These are phyloP conservation scores for Dynastes tityus DNA, from an alignment of 2,888 invertebrate species.

Conservation along the genomic window DNA sequence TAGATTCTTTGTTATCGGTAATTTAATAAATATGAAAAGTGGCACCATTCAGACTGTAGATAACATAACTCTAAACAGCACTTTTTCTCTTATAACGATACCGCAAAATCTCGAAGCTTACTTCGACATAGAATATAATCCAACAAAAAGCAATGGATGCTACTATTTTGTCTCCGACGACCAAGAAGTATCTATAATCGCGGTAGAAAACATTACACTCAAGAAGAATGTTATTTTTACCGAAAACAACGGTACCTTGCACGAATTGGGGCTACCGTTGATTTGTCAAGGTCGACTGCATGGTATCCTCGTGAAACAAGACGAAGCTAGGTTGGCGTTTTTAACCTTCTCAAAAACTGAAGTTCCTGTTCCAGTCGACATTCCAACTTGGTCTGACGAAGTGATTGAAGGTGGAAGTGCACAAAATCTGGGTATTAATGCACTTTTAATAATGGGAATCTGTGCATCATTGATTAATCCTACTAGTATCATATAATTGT, in stretches of 20 bases:
- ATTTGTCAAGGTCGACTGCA: conserved; percentile 53
- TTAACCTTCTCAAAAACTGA: conserved; percentile 23
- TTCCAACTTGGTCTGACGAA: neutral
- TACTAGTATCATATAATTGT: neutral
- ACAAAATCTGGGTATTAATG: neutral
- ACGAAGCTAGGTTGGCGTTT: conserved; percentile 42
- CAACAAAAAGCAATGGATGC: neutral
- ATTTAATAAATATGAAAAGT: conserved; percentile 38
- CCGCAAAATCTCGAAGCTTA: neutral
- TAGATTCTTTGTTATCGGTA: neutral
- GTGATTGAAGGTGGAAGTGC: neutral
- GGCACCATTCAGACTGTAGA: neutral
- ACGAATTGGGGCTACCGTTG: conserved; percentile 55
- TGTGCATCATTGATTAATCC: neutral
- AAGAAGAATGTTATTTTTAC: conserved; percentile 34
- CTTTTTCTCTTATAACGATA: conserved; percentile 14
- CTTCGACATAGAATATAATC: neutral
- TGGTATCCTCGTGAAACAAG: conserved; percentile 52
- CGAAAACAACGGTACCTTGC: conserved; percentile 42
- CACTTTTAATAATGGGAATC: neutral
- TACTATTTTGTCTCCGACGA: neutral
- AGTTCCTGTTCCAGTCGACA: neutral
- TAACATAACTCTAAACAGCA: conserved; percentile 18
- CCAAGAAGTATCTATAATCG: neutral
- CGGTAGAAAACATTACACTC: conserved; percentile 8